phyloP scores from a whole-genome alignment of 2,113 vertebrate species.

The Heterochromis multidens region DNA sequence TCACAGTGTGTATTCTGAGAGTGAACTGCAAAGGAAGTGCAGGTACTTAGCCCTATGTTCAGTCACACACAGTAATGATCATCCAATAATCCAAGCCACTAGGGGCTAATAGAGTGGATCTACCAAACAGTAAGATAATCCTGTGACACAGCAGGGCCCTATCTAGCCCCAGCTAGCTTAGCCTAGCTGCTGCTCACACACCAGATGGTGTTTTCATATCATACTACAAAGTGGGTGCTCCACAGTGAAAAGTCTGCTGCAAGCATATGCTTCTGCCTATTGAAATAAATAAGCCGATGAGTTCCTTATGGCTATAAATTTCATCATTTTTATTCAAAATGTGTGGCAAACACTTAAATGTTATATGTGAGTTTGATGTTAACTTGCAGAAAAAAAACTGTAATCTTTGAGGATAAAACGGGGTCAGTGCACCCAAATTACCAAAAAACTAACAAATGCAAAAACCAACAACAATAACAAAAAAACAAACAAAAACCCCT shows the following conservation, averaged over 20 bases:
- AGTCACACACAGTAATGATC: conserved; percentile 66
- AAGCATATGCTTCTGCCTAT: conserved; percentile 72
- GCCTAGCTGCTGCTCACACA: conserved; percentile 65
- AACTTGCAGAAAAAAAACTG: not conserved
- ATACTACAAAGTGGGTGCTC: conserved; percentile 70
- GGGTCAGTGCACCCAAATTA: not conserved
- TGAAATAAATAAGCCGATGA: conserved; percentile 59
- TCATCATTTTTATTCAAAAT: not conserved
- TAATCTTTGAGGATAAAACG: not conserved
- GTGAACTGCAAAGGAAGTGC: conserved; percentile 14
- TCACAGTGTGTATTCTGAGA: conserved; percentile 14
- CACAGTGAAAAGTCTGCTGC: conserved; percentile 65
- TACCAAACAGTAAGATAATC: conserved; percentile 70
- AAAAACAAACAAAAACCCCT: not conserved
- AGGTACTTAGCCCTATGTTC: conserved; percentile 58
- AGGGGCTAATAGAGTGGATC: conserved; percentile 63
- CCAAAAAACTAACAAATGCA: not conserved
- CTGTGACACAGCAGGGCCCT: conserved; percentile 67
- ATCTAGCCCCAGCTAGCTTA: conserved; percentile 59
- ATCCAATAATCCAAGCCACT: conserved; percentile 63
- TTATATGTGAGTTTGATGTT: not conserved
- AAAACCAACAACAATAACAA: no score
- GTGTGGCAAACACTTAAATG: not conserved
- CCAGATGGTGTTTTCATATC: conserved; percentile 83
- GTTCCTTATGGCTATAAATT: conserved; percentile 8